These are phyloP conservation scores for Meandrina meandrites DNA, from an alignment of 92 coral and sea anemone genomes.

Conservation along the genomic window DNA sequence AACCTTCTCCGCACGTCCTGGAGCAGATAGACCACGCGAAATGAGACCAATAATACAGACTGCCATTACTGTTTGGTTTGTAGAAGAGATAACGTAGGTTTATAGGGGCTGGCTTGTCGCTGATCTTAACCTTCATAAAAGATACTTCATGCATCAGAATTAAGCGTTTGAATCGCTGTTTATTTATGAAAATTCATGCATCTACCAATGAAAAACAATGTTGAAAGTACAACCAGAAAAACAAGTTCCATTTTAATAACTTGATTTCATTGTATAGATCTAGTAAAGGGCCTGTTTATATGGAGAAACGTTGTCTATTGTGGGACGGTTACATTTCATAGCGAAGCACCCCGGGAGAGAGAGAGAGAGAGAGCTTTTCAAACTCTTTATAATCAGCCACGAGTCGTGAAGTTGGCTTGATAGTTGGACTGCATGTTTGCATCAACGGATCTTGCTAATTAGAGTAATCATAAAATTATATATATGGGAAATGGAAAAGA, in stretches of 20 bases:
- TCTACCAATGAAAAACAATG: too few relatives aligned
- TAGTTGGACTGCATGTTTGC: too few relatives aligned
- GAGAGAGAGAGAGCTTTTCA: too few relatives aligned
- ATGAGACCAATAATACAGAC: conserved; percentile 33
- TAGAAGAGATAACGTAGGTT: conserved; percentile 19
- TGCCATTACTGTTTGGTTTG: conserved; percentile 33
- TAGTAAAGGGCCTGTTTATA: too few relatives aligned
- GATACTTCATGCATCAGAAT: background rate
- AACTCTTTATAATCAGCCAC: too few relatives aligned
- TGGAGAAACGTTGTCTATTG: too few relatives aligned
- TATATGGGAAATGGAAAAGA: too few relatives aligned
- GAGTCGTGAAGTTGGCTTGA: too few relatives aligned
- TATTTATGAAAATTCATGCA: background rate
- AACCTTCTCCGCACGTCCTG: conserved; percentile 70
- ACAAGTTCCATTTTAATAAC: background rate
- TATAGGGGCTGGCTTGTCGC: conserved; percentile 1
- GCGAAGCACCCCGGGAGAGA: too few relatives aligned
- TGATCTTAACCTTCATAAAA: conserved; percentile 25
- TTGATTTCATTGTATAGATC: background rate
- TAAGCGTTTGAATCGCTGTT: background rate
- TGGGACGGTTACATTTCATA: too few relatives aligned
- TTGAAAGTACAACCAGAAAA: background rate
- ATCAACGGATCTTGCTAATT: too few relatives aligned
- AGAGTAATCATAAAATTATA: too few relatives aligned
- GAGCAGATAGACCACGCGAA: conserved; percentile 74